Evolutionary conservation across 30 jellyfish, hydroid and myxozoan species (phyloP).

Genomic region (Hydractinia echinata): DNA sequence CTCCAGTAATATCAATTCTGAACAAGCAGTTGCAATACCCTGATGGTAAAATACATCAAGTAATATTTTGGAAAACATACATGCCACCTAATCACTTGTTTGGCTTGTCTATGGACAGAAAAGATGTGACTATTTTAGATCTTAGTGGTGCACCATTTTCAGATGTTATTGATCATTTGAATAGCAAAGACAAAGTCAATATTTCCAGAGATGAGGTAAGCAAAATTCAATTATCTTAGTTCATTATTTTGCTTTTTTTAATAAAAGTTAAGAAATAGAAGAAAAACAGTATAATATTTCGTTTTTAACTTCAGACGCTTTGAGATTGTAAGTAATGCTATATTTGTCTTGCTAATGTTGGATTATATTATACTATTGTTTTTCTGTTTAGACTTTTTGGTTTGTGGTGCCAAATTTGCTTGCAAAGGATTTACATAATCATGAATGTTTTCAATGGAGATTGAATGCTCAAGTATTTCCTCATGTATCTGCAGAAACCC

Average conservation of each 20-base stretch:
- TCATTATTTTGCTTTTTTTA: too few relatives aligned
- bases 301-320: too few relatives aligned
- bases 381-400: too few relatives aligned
- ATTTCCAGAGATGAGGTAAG: too few relatives aligned
- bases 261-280: too few relatives aligned
- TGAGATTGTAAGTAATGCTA: too few relatives aligned
- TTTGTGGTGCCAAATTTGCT: too few relatives aligned
- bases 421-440: too few relatives aligned
- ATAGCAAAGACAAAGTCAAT: background rate
- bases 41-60: background rate
- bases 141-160: slow-evolving; percentile 37
- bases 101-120: slow-evolving; percentile 6
- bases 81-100: slow-evolving; percentile 66
- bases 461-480: slow-evolving; percentile 2
- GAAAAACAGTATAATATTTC: too few relatives aligned
- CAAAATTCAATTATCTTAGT: too few relatives aligned
- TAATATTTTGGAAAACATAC: slow-evolving; percentile 75
- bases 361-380: too few relatives aligned
- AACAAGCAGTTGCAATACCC: slow-evolving; percentile 1
- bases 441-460: background rate
- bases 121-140: slow-evolving; percentile 24
- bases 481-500: slow-evolving; percentile 1
- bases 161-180: background rate
- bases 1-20: slow-evolving; percentile 53
- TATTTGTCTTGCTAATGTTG: too few relatives aligned